Percentiles rank a stretch among this genome's conserved stretches.
Evolutionary conservation across 1,140 invertebrate genomes (phyloP).

Genomic region (Eumaeus atala): DNA sequence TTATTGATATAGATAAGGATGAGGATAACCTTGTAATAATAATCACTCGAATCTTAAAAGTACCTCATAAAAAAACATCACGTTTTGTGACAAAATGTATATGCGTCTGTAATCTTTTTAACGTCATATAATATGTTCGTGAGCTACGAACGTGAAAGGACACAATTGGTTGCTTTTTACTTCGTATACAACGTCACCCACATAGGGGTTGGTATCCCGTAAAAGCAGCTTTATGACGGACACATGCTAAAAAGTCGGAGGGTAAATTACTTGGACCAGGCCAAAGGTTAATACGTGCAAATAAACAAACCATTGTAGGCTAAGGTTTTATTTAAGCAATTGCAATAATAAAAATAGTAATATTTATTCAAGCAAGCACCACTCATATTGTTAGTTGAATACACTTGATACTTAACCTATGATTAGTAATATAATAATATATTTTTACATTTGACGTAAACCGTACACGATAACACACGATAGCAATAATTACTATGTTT

Average conservation of each 20-base stretch:
- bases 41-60: too few species aligned
- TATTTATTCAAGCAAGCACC: too few species aligned
- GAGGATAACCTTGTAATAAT: neutral
- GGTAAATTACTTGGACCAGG: slow-evolving; percentile 41
- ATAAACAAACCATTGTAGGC: neutral
- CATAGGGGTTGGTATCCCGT: slow-evolving; percentile 44
- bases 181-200: slow-evolving; percentile 32
- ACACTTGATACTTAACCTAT: too few species aligned
- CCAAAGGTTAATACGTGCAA: slow-evolving; percentile 30
- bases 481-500: neutral
- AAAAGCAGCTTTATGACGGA: slow-evolving; percentile 62
- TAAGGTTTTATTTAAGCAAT: neutral
- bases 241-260: slow-evolving; percentile 45
- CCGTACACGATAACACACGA: too few species aligned
- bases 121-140: slow-evolving; percentile 16
- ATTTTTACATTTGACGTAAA: too few species aligned
- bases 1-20: too few species aligned
- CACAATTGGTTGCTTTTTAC: slow-evolving; percentile 46
- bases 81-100: too few species aligned
- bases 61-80: too few species aligned
- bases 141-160: slow-evolving; percentile 36
- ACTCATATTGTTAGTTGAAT: too few species aligned
- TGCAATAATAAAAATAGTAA: too few species aligned
- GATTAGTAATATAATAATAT: too few species aligned
- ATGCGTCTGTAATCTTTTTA: neutral